Evolutionary conservation across 2,113 vertebrate genomes (phyloP).

Genomic region (Grammomys dolichurus): DNA sequence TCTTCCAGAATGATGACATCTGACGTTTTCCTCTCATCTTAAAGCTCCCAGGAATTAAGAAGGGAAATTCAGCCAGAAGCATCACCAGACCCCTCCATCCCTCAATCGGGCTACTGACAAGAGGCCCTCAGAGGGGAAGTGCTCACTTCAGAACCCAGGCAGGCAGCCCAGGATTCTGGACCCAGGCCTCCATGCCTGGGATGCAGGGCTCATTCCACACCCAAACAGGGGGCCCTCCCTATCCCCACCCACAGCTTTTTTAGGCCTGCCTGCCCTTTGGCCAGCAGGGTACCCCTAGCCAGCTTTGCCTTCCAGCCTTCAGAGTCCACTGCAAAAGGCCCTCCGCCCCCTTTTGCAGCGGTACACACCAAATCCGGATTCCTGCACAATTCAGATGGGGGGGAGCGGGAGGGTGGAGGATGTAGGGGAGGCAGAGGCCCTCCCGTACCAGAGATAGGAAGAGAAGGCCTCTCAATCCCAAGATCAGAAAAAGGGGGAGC

Average conservation of each 20-base stretch:
- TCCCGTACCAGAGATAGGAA: slow-evolving; percentile 68
- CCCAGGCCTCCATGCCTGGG: slow-evolving; percentile 62
- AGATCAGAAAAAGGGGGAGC: slow-evolving; percentile 70
- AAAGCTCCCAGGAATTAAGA: slow-evolving; percentile 79
- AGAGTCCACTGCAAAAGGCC: slow-evolving; percentile 61
- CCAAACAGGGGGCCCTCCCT: slow-evolving; percentile 77
- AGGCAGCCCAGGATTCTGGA: slow-evolving; percentile 48
- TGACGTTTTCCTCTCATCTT: slow-evolving; percentile 69
- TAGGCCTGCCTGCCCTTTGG: slow-evolving; percentile 62
- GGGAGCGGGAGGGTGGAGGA: slow-evolving; percentile 52
- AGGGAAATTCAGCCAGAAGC: slow-evolving; percentile 78
- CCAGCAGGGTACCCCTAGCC: slow-evolving; percentile 51
- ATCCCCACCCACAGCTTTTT: slow-evolving; percentile 65
- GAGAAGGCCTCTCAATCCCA: slow-evolving; percentile 77
- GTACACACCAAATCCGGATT: slow-evolving; percentile 78
- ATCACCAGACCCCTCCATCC: slow-evolving; percentile 21
- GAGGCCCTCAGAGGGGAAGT: slow-evolving; percentile 69
- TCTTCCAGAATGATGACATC: slow-evolving; percentile 76
- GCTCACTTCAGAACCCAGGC: slow-evolving; percentile 59
- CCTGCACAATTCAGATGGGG: slow-evolving; percentile 79
- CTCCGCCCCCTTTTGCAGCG: slow-evolving; percentile 62
- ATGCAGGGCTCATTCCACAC: slow-evolving; percentile 74
- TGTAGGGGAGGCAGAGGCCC: slow-evolving; percentile 68
- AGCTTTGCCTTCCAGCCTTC: slow-evolving; percentile 35
- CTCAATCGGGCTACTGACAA: slow-evolving; percentile 67